Evolutionary conservation across 2,113 vertebrate genomes (phyloP).

Genomic region (Sula dactylatra): DNA sequence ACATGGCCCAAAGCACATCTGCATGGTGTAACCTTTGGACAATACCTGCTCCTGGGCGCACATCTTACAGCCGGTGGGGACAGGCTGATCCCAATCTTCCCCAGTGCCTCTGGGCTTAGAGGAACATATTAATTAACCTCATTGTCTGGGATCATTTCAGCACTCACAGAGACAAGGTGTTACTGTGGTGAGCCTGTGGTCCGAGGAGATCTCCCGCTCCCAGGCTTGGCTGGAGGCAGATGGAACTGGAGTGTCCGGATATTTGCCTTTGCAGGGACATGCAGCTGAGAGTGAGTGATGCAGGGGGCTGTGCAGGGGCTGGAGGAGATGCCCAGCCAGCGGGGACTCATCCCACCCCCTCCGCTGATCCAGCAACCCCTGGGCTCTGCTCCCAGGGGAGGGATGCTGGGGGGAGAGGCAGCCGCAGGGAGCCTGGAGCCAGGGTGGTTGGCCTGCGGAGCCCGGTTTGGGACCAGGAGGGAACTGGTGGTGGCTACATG

Average conservation of each 20-base stretch:
- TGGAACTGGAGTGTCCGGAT: rapidly evolving
- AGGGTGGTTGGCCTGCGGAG: rapidly evolving
- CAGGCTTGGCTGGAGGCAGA: neutral
- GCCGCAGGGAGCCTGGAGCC: neutral
- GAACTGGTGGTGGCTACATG: neutral
- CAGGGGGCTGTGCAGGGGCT: neutral
- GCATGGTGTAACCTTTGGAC: neutral
- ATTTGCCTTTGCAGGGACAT: neutral
- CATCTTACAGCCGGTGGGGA: neutral
- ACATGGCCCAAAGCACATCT: constrained; percentile 8
- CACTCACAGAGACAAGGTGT: neutral
- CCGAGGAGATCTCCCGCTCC: neutral
- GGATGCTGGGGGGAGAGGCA: neutral
- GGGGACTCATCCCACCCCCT: neutral
- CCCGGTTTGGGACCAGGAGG: neutral
- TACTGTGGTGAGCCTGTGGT: rapidly evolving
- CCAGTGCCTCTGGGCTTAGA: neutral
- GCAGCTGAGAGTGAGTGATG: rapidly evolving
- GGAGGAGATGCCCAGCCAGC: neutral
- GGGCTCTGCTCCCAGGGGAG: neutral
- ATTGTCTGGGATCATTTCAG: neutral
- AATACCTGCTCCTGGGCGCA: neutral
- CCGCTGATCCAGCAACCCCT: rapidly evolving
- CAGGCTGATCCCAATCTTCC: neutral
- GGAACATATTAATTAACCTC: constrained; percentile 28